Conservation (phyloP, 1,140 invertebrate species). For the Drosophila athabasca region DNA sequence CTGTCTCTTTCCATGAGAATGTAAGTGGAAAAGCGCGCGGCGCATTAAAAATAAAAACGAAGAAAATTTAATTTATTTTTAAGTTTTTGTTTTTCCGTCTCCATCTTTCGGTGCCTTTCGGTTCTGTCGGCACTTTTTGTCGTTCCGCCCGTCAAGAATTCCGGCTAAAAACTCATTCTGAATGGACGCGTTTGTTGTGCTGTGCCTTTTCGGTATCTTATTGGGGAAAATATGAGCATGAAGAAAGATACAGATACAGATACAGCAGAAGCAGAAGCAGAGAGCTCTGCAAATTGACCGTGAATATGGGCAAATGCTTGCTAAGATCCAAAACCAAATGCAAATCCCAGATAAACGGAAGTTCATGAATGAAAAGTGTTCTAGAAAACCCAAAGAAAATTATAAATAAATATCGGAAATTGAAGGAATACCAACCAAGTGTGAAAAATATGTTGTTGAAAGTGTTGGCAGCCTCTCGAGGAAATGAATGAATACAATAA, state of each 20-base stretch:
- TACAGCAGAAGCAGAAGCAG: no score
- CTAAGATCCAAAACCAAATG: slow-evolving; percentile 1
- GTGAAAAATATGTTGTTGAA: slow-evolving; percentile 28
- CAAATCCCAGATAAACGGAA: slow-evolving; percentile 1
- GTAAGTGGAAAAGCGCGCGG: slow-evolving; percentile 40
- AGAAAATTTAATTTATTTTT: slow-evolving; percentile 77
- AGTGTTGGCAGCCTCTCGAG: slow-evolving; percentile 7
- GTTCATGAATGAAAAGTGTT: not conserved
- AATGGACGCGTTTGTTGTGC: slow-evolving; percentile 71
- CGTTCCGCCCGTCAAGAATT: slow-evolving; percentile 56
- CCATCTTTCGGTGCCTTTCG: slow-evolving; percentile 17
- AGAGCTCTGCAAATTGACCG: slow-evolving; percentile 65
- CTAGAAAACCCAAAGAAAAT: not conserved
- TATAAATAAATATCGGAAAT: not conserved
- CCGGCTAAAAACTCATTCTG: slow-evolving; percentile 63
- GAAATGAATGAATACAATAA: slow-evolving; percentile 22
- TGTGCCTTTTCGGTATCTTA: slow-evolving; percentile 14
- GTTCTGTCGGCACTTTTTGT: slow-evolving; percentile 60
- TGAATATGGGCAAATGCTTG: slow-evolving; percentile 48
- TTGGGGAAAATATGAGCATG: slow-evolving; percentile 37
- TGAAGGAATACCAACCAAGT: slow-evolving; percentile 16
- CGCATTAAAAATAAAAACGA: slow-evolving; percentile 34
- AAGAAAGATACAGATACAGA: slow-evolving; percentile 31
- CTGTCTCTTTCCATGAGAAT: slow-evolving; percentile 30
- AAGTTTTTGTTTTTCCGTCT: slow-evolving; percentile 60